A percentile compares a stretch with the other conserved stretches of the same genome.
Evolutionary conservation across 2,888 invertebrate species (phyloP).

Genomic region (Scaptomyza reducta): DNA sequence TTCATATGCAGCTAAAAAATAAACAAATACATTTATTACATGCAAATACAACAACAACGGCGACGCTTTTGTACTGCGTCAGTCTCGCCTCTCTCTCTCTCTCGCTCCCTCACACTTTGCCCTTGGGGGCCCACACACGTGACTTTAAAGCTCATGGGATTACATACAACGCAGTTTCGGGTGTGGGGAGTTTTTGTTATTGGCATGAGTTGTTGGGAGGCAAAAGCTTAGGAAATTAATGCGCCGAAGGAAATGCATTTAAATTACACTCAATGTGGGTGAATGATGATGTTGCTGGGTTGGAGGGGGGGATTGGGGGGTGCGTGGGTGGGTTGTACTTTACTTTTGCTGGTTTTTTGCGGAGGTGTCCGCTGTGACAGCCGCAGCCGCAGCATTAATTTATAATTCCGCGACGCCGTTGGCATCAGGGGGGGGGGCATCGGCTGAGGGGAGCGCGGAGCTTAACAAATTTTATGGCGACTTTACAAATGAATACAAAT

Average conservation of each 20-base stretch:
- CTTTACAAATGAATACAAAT: conserved; percentile 77
- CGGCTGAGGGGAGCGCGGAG: no score
- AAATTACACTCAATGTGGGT: conserved; percentile 68
- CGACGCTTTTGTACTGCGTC: conserved; percentile 63
- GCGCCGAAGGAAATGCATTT: conserved; percentile 81
- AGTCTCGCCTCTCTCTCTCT: conserved; percentile 30
- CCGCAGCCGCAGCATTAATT: conserved; percentile 65
- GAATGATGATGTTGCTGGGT: conserved; percentile 26
- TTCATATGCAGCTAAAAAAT: conserved; percentile 67
- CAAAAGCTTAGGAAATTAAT: conserved; percentile 83
- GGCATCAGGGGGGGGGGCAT: conserved; percentile 17
- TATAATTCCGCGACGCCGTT: conserved; percentile 59
- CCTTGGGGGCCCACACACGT: conserved; percentile 62
- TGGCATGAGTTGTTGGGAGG: conserved; percentile 65
- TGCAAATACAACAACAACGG: conserved; percentile 65
- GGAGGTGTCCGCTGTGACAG: conserved; percentile 72
- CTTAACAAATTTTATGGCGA: conserved; percentile 68
- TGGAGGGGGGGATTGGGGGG: neutral
- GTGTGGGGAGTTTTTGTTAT: conserved; percentile 66
- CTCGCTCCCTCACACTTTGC: neutral
- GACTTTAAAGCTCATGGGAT: conserved; percentile 81
- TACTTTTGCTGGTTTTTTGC: conserved; percentile 11
- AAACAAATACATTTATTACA: conserved; percentile 79
- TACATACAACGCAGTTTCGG: conserved; percentile 73
- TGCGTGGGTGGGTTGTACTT: neutral